Evolutionary conservation across 2,797 vertebrate genomes (phyloP), one percentile per base, ranked within the genome.

Genomic region (Simalia tracyae): DNA sequence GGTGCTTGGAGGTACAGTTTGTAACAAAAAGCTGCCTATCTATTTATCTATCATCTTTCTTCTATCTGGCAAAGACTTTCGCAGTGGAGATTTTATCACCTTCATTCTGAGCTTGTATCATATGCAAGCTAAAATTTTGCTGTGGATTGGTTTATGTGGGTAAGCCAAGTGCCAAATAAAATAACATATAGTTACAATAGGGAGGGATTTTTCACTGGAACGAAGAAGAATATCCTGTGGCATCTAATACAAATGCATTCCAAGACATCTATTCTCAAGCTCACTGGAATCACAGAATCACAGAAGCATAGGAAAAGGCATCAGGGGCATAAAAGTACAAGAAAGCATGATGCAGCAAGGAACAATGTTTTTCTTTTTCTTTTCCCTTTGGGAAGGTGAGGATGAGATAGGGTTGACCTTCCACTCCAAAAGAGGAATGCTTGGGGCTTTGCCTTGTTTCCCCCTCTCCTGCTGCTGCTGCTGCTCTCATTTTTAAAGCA

Each of bases 141-240:
- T 84, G 91, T 0, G 93, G 72, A 36, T 84, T 94, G 88, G 90
- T 95, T 95, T 94, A 89, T 96, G 93, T 85, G 94, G 94, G 95
- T 93, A 96, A 93, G 76, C 6, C 89, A 87, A 76, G 92, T 95
- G 94, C 95, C 96, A 96, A 89, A 86, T 93, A 91, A 95, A 96
- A 95, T 91, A 93, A 76, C 0, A 2, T 92, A 87, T 54, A 92
- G 91, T 76, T 95, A 91, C 94, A 95, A 91, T 0, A 0, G 85
- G 95, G 94, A 95, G 68, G 84, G 57, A 31, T 93, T 94, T 95
- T 94, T 95, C 64, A 8, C 2, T 88, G 19, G 63, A 94, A 89
- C 61, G 86, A 88, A 88, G 91, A 94, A 61, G 89, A 95, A 93
- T 0, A 0, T 91, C 68, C 88, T 28, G 22, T 92, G 90, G 89